Conservation (phyloP, 92 coral and sea anemone species). For the Metridium senile region DNA sequence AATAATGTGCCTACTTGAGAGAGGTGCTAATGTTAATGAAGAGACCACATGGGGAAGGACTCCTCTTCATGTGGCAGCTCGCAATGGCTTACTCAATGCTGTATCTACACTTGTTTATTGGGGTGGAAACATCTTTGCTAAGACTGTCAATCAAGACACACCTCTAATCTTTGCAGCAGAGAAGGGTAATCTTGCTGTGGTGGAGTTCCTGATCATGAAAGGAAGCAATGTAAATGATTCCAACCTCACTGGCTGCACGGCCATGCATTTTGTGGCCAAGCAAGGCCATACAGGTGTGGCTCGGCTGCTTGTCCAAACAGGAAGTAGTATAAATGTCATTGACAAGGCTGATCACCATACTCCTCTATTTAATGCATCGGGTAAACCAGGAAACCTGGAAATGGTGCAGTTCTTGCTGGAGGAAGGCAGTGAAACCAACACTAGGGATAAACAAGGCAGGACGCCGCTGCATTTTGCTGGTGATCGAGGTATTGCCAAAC, state of each 20-base stretch:
- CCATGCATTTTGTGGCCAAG: conserved; percentile 63
- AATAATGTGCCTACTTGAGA: conserved; percentile 34
- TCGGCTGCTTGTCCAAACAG: conserved; percentile 39
- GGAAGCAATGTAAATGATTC: conserved; percentile 47
- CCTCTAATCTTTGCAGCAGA: conserved; percentile 67
- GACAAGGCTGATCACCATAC: conserved; percentile 55
- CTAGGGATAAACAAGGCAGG: conserved; percentile 52
- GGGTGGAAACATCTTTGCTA: conserved; percentile 56
- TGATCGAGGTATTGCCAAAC: conserved; percentile 50
- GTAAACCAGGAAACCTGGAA: conserved; percentile 47
- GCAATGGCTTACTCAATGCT: conserved; percentile 38
- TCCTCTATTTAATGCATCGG: conserved; percentile 59
- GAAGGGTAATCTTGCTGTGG: conserved; percentile 53
- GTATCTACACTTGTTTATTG: conserved; percentile 42
- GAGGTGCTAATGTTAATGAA: conserved; percentile 57
- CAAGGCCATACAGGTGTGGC: conserved; percentile 57
- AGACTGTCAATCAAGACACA: conserved; percentile 60
- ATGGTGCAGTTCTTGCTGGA: conserved; percentile 47
- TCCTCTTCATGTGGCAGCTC: conserved; percentile 67
- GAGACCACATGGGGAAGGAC: conserved; percentile 71
- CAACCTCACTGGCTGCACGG: conserved; percentile 57
- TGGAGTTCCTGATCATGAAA: conserved; percentile 41
- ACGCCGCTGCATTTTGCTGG: conserved; percentile 59
- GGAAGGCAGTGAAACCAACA: conserved; percentile 41
- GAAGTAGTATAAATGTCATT: conserved; percentile 44